Conservation (phyloP, 2,888 invertebrate genomes). For the Pterostichus madidus region DNA sequence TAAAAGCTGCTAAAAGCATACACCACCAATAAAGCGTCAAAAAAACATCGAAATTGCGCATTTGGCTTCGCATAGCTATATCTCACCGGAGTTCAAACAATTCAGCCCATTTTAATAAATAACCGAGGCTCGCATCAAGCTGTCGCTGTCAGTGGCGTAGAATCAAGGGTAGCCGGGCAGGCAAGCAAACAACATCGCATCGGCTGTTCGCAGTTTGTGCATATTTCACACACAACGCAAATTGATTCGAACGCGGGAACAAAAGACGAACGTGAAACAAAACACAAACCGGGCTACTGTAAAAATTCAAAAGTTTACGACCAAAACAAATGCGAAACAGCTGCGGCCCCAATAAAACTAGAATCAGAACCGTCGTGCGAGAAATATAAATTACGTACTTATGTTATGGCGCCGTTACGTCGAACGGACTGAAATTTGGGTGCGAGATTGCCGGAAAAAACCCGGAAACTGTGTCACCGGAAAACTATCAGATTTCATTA, state of each 20-base stretch:
- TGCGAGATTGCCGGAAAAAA: slow-evolving; percentile 7
- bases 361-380: slow-evolving; percentile 59
- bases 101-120: slow-evolving; percentile 19
- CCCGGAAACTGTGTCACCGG: neutral
- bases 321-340: slow-evolving; percentile 61
- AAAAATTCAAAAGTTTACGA: slow-evolving; percentile 66
- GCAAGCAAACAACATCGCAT: neutral
- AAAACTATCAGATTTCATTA: too few relatives aligned
- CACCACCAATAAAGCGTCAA: slow-evolving; percentile 8
- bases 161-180: neutral
- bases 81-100: slow-evolving; percentile 8
- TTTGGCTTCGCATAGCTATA: neutral
- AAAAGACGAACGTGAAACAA: slow-evolving; percentile 52
- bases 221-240: slow-evolving; percentile 34
- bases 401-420: slow-evolving; percentile 30
- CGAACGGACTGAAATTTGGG: slow-evolving; percentile 27
- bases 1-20: neutral
- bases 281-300: slow-evolving; percentile 46
- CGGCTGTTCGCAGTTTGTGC: slow-evolving; percentile 1
- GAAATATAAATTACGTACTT: slow-evolving; percentile 63
- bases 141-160: neutral
- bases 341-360: slow-evolving; percentile 63
- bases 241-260: slow-evolving; percentile 43
- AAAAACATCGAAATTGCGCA: slow-evolving; percentile 15
- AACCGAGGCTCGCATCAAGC: neutral